Percentiles rank a stretch among this genome's conserved stretches.
Conservation (phyloP, 2,888 invertebrate species). For the Rhyacophila evoluta region DNA sequence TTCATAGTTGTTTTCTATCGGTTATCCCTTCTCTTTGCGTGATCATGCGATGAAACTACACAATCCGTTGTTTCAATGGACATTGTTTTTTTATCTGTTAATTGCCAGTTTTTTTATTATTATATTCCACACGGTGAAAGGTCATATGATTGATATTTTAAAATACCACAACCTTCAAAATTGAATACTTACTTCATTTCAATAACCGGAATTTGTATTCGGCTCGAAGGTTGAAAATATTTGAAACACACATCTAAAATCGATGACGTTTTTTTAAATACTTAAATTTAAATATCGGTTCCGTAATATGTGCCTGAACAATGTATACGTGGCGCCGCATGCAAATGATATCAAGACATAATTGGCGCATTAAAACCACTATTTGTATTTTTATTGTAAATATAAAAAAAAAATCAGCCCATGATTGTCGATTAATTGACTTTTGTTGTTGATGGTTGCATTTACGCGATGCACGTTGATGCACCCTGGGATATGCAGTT, state of each 20-base stretch:
- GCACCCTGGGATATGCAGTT: neutral
- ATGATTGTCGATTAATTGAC: too few relatives aligned
- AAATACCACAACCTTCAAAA: constrained; percentile 21
- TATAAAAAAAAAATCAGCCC: too few relatives aligned
- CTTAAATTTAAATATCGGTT: constrained; percentile 5
- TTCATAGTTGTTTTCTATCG: too few relatives aligned
- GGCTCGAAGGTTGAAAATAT: constrained; percentile 5
- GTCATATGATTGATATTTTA: constrained; percentile 1
- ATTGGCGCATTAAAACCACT: too few relatives aligned
- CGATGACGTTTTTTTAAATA: constrained; percentile 11
- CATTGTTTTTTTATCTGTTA: neutral
- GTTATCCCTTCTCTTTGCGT: too few relatives aligned
- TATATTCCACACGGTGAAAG: neutral
- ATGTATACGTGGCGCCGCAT: neutral
- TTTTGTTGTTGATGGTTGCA: neutral
- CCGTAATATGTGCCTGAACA: neutral
- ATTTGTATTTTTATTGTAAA: too few relatives aligned
- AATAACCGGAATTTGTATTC: constrained; percentile 19
- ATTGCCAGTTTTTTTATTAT: neutral
- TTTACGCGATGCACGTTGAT: neutral
- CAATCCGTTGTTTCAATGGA: neutral
- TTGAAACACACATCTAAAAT: neutral
- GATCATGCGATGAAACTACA: too few relatives aligned
- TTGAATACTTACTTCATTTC: constrained; percentile 1
- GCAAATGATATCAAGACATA: neutral